A percentile compares a stretch with the other conserved stretches of the same genome.
Evolutionary conservation across 2,888 invertebrate species (phyloP).

Genomic region (Choristoneura rosaceana): DNA sequence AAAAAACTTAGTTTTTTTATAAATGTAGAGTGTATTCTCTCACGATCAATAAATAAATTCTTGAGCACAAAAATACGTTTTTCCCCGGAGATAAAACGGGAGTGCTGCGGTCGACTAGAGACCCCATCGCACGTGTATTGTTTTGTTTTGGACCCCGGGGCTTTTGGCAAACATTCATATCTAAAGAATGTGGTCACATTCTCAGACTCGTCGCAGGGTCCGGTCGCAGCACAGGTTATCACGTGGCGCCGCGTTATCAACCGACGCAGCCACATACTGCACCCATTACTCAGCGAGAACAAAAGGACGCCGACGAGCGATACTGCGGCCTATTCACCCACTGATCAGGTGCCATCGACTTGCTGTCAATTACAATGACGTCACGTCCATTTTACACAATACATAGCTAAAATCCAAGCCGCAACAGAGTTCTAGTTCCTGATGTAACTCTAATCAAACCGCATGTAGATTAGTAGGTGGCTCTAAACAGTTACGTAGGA

Average conservation of each 20-base stretch:
- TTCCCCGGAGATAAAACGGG: not conserved
- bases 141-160: not conserved
- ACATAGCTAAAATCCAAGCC: not conserved
- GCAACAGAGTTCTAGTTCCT: slow-evolving; percentile 7
- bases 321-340: slow-evolving; percentile 27
- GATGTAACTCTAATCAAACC: slow-evolving; percentile 17
- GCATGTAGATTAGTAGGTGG: slow-evolving; percentile 35
- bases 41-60: not conserved
- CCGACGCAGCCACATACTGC: slow-evolving; percentile 57
- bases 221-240: slow-evolving; percentile 54
- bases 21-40: not conserved
- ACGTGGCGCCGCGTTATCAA: slow-evolving; percentile 58
- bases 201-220: slow-evolving; percentile 33
- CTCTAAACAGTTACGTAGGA: slow-evolving; percentile 39
- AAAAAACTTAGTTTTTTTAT: not conserved
- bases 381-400: slow-evolving; percentile 3
- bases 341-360: slow-evolving; percentile 34
- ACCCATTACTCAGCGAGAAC: slow-evolving; percentile 58
- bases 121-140: slow-evolving; percentile 24
- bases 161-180: slow-evolving; percentile 33
- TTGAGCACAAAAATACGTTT: not conserved
- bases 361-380: slow-evolving; percentile 7
- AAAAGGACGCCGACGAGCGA: slow-evolving; percentile 17
- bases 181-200: slow-evolving; percentile 36
- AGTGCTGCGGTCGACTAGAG: not conserved